These are phyloP conservation scores for Chrysaora quinquecirrha DNA, from an alignment of 30 jellyfish, hydroid and myxozoan species.

Conservation along the genomic window DNA sequence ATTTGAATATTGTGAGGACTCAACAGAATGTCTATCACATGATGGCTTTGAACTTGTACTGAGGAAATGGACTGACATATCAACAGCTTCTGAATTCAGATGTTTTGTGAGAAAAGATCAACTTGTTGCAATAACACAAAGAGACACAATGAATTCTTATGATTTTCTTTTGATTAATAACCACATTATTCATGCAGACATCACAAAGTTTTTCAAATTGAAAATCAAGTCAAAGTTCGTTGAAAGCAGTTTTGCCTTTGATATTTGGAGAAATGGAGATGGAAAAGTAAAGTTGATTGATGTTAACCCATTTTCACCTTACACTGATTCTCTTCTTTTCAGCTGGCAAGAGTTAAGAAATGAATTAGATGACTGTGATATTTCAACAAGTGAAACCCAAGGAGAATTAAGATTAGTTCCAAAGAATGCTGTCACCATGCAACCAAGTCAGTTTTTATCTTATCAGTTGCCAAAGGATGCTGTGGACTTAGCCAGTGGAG, in stretches of 20 bases:
- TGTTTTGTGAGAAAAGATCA: conserved; percentile 70
- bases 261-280: conserved; percentile 36
- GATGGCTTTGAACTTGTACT: conserved; percentile 82
- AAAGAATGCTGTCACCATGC: conserved; percentile 31
- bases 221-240: conserved; percentile 57
- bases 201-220: conserved; percentile 56
- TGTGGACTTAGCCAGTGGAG: conserved; percentile 82
- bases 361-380: background rate
- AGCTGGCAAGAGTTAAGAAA: conserved; percentile 81
- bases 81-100: conserved; percentile 94
- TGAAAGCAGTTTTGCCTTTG: conserved; percentile 68
- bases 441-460: conserved; percentile 82
- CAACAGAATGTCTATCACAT: conserved; percentile 58
- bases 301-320: conserved; percentile 75
- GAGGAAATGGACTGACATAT: conserved; percentile 74
- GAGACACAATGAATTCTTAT: conserved; percentile 65
- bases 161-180: conserved; percentile 27
- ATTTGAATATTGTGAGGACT: conserved; percentile 76
- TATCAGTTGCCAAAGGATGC: conserved; percentile 91
- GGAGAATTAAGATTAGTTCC: conserved; percentile 70
- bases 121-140: conserved; percentile 82
- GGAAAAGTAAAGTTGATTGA: conserved; percentile 68
- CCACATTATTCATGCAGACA: conserved; percentile 46
- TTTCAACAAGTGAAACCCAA: conserved; percentile 3
- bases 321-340: conserved; percentile 83